Evolutionary conservation across 2,888 invertebrate genomes (phyloP), one percentile per base, ranked within the genome.

Genomic region (Heteropelma amictum): DNA sequence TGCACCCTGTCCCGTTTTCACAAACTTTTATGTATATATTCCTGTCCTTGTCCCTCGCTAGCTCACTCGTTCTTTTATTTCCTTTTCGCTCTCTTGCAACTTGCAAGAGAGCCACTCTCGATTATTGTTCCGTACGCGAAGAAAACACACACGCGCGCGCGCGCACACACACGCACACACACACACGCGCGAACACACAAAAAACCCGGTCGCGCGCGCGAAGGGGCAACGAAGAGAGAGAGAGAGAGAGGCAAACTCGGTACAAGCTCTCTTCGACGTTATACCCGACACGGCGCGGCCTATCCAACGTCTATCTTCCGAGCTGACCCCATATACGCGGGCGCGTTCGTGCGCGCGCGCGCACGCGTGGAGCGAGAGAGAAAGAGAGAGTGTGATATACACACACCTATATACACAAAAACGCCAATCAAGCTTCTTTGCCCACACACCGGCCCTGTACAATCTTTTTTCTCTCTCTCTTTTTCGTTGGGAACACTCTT

Each of bases 321-420:
- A 76, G 76, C 75, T 81, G 79, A 76, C 82, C 84, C 85, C 85
- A 83, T 85, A 85, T 85, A 84, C 80, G 77, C 80, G 69, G 51
- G 60, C 76, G 71, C 60, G 72, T 42, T 38, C 49, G 40, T 40
- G 38, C 61, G 35, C 71, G 42, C 40, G 56, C 19, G 14, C n/a
- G 12, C 35, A 10, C n/a, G n/a, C n/a, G n/a, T n/a, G n/a, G n/a
- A n/a, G n/a, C 8, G 14, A 56, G 40, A 58, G 58, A 17, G 17
- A 14, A 21, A 45, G 33, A 61, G 33, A 47, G 45, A 30, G 12
- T 8, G 45, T 14, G n/a, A 30, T 45, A 30, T 40, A 76, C 71
- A 70, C 47, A 47, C 33, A n/a, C n/a, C n/a, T n/a, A 17, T 58
- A 33, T 33, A 54, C 53, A 47, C 58, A 19, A 65, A 40, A 54